These are phyloP conservation scores for Cantharis rufa DNA, from an alignment of 2,888 invertebrate species.

Conservation along the genomic window DNA sequence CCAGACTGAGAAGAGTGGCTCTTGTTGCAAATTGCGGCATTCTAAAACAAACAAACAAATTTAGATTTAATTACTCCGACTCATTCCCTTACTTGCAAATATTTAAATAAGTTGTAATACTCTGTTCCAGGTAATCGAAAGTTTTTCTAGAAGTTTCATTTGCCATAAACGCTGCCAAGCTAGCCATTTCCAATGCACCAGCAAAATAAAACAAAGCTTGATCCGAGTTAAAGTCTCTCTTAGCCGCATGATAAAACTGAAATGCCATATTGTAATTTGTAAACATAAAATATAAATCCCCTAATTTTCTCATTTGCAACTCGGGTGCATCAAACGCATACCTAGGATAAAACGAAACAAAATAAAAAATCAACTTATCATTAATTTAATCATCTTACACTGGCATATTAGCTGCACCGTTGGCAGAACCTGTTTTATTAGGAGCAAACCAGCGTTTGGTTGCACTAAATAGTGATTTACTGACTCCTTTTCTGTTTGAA, in stretches of 20 bases:
- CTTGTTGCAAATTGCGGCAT: slow-evolving; percentile 91
- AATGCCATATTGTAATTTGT: slow-evolving; percentile 91
- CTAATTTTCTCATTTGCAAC: slow-evolving; percentile 88
- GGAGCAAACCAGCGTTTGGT: slow-evolving; percentile 96
- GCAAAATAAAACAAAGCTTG: slow-evolving; percentile 98
- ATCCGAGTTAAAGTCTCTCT: slow-evolving; percentile 95
- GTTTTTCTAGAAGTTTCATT: slow-evolving; percentile 78
- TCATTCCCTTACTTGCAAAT: slow-evolving; percentile 74
- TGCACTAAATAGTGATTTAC: slow-evolving; percentile 89
- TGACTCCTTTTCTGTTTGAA: slow-evolving; percentile 88
- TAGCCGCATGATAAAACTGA: slow-evolving; percentile 94
- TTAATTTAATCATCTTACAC: slow-evolving; percentile 64
- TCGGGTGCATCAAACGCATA: slow-evolving; percentile 86
- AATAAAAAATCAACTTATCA: slow-evolving; percentile 5
- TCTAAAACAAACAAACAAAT: slow-evolving; percentile 55
- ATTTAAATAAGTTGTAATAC: slow-evolving; percentile 87
- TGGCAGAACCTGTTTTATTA: slow-evolving; percentile 77
- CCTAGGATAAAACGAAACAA: slow-evolving; percentile 55
- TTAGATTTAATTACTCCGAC: not conserved
- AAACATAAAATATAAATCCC: slow-evolving; percentile 95
- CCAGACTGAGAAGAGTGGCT: slow-evolving; percentile 85
- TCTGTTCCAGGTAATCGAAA: slow-evolving; percentile 91
- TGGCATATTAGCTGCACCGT: slow-evolving; percentile 75
- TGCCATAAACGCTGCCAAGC: slow-evolving; percentile 87
- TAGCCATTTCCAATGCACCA: slow-evolving; percentile 96